Evolutionary conservation across 2,797 vertebrate species (phyloP).

Genomic region (Fratercula arctica): DNA sequence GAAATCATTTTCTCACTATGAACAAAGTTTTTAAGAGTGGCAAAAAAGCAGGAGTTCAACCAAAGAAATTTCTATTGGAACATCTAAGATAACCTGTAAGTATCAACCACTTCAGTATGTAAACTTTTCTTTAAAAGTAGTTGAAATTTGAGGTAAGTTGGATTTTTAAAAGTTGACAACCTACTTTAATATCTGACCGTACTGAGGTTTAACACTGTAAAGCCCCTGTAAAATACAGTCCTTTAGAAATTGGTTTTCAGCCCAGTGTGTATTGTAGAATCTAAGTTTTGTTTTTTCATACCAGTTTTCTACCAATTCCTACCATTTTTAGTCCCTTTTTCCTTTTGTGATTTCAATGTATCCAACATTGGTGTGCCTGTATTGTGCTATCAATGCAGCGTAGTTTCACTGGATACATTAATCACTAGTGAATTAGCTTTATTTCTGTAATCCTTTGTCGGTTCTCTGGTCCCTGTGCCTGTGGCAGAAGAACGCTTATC

Average conservation of each 20-base stretch:
- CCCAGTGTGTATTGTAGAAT: constrained; percentile 38
- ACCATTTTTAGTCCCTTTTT: constrained; percentile 74
- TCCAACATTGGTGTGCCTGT: constrained; percentile 74
- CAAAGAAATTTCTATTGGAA: constrained; percentile 78
- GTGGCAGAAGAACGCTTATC: constrained; percentile 67
- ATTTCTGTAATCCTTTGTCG: constrained; percentile 76
- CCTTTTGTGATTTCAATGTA: constrained; percentile 78
- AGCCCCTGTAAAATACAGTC: not conserved
- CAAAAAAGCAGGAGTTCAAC: constrained; percentile 57
- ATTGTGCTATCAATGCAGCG: constrained; percentile 61
- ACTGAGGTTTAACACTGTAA: constrained; percentile 31
- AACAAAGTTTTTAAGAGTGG: constrained; percentile 46
- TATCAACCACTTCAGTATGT: constrained; percentile 76
- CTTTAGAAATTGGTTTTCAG: constrained; percentile 53
- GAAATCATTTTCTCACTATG: not conserved
- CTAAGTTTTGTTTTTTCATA: constrained; percentile 43
- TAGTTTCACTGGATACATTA: constrained; percentile 79
- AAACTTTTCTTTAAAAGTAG: constrained; percentile 78
- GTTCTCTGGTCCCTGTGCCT: constrained; percentile 77
- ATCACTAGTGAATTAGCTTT: constrained; percentile 77
- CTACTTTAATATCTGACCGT: constrained; percentile 49
- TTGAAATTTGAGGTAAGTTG: constrained; percentile 83
- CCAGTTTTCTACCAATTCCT: constrained; percentile 65
- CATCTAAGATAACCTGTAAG: constrained; percentile 82
- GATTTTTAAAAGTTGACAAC: constrained; percentile 41